Base-by-base conservation (phyloP, 1,140 invertebrate species). In the Caenorhabditis briggsae region DNA sequence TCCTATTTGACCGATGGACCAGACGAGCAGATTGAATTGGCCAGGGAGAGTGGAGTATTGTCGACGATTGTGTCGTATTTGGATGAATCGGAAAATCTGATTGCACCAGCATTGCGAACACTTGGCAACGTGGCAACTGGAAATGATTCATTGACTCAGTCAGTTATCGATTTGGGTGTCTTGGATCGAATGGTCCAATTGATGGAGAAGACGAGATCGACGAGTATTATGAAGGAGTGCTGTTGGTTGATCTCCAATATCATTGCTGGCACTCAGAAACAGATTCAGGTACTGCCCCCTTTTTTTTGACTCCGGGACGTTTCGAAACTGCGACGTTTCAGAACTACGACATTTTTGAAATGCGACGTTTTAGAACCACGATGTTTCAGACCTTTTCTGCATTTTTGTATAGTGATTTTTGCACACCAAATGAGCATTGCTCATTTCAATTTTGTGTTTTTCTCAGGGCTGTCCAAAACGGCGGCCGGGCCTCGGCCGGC, bases 121-220 rank as follows among this genome's bases (percentile, higher is more conserved):
- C 88, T 89, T n/a, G 89, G 89, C 6, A 89, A 89, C 59, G 59
- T 89, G 23, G 88, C 84, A 33, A 89, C 89, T 9, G 89, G 89
- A 64, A 87, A 87, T 23, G 89, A 89, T 41, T 33, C 50, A 16
- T 87, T 89, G 50, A 89, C 89, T 11, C 89, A 89, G 82, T 88
- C 58, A 18, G 88, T 89, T 5, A 88, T 89, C 41, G 88, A 89
- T 20, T 56, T 85, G 20, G 89, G 89, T 16, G 41, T 48, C 2
- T 64, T 89, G 16, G 16, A 59, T 6, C 46, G 78, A 18, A 25
- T 85, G 12, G 33, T 84, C 20, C 61, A 64, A 16, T 20, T 82
- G 56, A 46, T 86, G 48, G 74, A 85, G 9, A 58, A 58, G 20
- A 55, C 82, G 5, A 82, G 59, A 16, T 74, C 82, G 14, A 50